phyloP scores from a whole-genome alignment of 2,797 vertebrate species.

The Nannoperca obscura region DNA sequence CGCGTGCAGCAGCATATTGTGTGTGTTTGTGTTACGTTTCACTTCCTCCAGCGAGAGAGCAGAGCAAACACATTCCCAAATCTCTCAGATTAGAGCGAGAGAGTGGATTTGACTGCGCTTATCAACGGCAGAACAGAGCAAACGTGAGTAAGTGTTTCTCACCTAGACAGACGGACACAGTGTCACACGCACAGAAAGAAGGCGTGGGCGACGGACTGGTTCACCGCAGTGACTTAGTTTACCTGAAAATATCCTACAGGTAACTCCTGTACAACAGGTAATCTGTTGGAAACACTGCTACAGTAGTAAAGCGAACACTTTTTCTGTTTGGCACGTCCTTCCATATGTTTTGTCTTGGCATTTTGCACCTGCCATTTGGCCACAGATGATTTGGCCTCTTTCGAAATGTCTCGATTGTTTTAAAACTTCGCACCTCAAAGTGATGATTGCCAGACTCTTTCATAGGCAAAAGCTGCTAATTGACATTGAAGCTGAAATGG shows the following conservation, averaged over 20 bases:
- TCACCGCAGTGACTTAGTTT: not conserved
- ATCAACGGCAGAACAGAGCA: conserved; percentile 28
- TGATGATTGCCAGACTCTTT: not conserved
- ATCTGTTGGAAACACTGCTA: not conserved
- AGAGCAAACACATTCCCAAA: conserved; percentile 43
- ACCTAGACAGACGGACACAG: conserved; percentile 15
- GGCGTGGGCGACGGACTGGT: not conserved
- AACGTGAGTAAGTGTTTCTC: conserved; percentile 14
- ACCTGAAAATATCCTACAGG: not conserved
- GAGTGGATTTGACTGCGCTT: conserved; percentile 33
- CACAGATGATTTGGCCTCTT: not conserved
- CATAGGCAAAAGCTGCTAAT: conserved; percentile 10
- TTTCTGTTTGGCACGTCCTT: not conserved
- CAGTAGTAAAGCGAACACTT: not conserved
- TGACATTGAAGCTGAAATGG: conserved; percentile 22
- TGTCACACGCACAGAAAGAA: not conserved
- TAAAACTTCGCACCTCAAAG: conserved; percentile 28
- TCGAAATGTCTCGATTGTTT: not conserved
- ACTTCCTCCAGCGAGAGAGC: not conserved
- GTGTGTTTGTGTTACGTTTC: conserved; percentile 5
- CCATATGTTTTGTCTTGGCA: not conserved
- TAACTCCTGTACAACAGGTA: not conserved
- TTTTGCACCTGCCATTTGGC: conserved; percentile 2
- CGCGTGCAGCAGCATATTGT: conserved; percentile 9
- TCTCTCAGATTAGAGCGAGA: conserved; percentile 43